These are phyloP conservation scores for Drosophila phalerata DNA, from an alignment of 2,888 invertebrate species.

Conservation along the genomic window DNA sequence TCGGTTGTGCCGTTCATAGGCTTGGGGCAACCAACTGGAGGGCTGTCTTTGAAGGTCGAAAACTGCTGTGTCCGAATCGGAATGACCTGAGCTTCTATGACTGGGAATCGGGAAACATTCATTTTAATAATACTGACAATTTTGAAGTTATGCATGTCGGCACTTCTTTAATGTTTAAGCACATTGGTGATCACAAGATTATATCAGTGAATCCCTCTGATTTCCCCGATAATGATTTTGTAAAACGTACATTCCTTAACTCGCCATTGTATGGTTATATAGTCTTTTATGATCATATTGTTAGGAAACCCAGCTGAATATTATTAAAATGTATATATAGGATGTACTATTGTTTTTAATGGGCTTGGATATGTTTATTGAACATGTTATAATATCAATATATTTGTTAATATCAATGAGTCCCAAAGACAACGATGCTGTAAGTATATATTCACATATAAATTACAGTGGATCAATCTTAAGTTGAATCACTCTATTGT, in stretches of 20 bases:
- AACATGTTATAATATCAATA: too few relatives aligned
- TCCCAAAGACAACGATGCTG: too few relatives aligned
- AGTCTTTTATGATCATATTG: slow-evolving; percentile 53
- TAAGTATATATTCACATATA: too few relatives aligned
- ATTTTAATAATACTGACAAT: slow-evolving; percentile 44
- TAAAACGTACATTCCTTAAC: slow-evolving; percentile 36
- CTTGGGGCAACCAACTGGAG: slow-evolving; percentile 43
- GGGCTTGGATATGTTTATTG: too few relatives aligned
- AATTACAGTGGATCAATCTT: too few relatives aligned
- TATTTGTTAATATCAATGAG: too few relatives aligned
- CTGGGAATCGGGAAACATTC: slow-evolving; percentile 47
- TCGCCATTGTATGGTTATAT: slow-evolving; percentile 53
- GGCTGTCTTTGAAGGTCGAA: slow-evolving; percentile 48
- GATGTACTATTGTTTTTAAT: not conserved
- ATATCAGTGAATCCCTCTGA: slow-evolving; percentile 43
- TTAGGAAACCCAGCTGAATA: slow-evolving; percentile 38
- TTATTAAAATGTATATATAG: not conserved
- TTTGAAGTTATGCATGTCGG: slow-evolving; percentile 39
- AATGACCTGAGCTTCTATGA: slow-evolving; percentile 56
- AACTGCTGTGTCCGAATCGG: slow-evolving; percentile 36
- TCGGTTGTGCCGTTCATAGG: not conserved
- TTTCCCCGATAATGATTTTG: slow-evolving; percentile 10
- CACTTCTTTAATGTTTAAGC: slow-evolving; percentile 35
- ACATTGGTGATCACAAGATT: slow-evolving; percentile 55
- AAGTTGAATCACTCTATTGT: not conserved